Percentiles rank a stretch among this genome's conserved stretches.
phyloP scores from a whole-genome alignment of 2,888 invertebrate genomes.

The Hemicrepidius hirtus region DNA sequence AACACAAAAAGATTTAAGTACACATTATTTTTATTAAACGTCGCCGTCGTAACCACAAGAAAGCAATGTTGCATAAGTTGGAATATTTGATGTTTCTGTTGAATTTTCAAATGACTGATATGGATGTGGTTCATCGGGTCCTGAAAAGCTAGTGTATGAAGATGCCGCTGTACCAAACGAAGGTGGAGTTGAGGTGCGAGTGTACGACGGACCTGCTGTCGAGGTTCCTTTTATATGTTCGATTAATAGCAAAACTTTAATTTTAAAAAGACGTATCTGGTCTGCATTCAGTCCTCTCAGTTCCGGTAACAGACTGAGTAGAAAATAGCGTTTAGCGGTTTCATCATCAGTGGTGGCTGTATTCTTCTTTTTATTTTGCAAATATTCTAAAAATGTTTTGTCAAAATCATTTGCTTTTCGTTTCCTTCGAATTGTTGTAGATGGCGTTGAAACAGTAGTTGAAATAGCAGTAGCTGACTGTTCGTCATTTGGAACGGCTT shows the following conservation, averaged over 20 bases:
- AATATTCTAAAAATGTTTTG: neutral
- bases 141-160: neutral
- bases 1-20: neutral
- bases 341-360: neutral
- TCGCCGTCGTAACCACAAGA: too few species aligned
- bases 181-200: neutral
- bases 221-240: neutral
- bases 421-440: neutral
- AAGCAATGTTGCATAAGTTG: neutral
- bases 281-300: neutral
- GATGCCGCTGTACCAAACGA: neutral
- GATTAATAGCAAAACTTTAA: slow-evolving; percentile 2
- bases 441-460: neutral
- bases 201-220: neutral
- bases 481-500: neutral
- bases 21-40: too few species aligned
- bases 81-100: too few species aligned
- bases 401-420: neutral
- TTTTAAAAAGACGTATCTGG: slow-evolving; percentile 1
- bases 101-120: neutral
- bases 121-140: neutral
- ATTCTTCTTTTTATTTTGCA: neutral
- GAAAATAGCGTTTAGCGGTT: slow-evolving; percentile 9
- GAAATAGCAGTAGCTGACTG: neutral
- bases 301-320: neutral